phyloP scores from a whole-genome alignment of 2,888 invertebrate genomes.

The Hypomecis punctinalis region DNA sequence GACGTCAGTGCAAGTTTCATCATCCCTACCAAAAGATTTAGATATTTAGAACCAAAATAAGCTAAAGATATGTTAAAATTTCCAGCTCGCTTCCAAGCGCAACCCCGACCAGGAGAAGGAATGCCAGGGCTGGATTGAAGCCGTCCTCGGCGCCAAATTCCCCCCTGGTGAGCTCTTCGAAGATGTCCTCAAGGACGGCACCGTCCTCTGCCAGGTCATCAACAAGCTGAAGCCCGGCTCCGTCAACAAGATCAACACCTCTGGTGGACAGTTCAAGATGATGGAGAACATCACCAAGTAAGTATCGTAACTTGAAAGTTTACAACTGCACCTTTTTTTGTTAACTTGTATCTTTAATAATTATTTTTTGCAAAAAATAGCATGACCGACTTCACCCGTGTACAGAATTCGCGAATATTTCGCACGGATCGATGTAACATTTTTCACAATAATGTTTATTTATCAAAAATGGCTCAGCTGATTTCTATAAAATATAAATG shows the following conservation, averaged over 20 bases:
- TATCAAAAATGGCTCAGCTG: no score
- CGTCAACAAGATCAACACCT: conserved; percentile 95
- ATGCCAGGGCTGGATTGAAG: conserved; percentile 96
- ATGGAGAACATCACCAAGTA: conserved; percentile 99
- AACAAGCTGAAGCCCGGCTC: conserved; percentile 96
- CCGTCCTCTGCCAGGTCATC: conserved; percentile 96
- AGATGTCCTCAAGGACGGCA: conserved; percentile 96
- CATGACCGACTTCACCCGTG: no score
- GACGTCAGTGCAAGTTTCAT: no score
- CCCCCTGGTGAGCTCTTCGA: conserved; percentile 93
- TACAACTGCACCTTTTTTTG: neutral
- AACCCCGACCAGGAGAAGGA: conserved; percentile 93
- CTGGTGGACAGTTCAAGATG: conserved; percentile 99
- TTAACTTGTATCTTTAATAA: no score
- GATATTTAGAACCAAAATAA: neutral
- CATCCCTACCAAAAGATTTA: no score
- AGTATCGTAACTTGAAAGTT: conserved; percentile 58
- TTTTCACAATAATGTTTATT: no score
- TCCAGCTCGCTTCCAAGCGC: conserved; percentile 93
- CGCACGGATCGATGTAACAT: no score
- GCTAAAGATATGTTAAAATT: neutral
- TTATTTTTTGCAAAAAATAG: no score
- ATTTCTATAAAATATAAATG: no score
- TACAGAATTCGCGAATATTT: no score
- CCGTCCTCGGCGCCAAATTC: conserved; percentile 94